phyloP scores from a whole-genome alignment of 2,113 vertebrate species.

The Ornithorhynchus anatinus region DNA sequence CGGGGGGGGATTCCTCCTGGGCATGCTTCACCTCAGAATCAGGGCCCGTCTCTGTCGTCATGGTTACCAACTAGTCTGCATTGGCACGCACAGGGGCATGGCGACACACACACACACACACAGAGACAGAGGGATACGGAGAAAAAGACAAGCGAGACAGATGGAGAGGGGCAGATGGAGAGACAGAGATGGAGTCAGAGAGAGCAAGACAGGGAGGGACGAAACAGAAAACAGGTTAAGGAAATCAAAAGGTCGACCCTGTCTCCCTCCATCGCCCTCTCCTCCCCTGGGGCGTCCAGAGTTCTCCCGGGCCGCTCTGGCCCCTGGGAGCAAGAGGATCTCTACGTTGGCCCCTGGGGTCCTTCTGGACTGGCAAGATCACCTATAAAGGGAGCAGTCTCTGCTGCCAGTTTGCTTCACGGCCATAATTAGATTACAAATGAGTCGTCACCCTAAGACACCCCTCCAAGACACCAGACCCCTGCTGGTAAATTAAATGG shows the following conservation, averaged over 20 bases:
- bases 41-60: conserved; percentile 80
- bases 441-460: too few species aligned
- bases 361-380: too few species aligned
- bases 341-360: too few species aligned
- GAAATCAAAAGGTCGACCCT: not conserved
- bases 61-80: conserved; percentile 70
- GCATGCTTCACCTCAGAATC: conserved; percentile 77
- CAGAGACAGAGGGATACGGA: not conserved
- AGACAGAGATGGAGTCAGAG: not conserved
- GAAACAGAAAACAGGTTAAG: not conserved
- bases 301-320: not conserved
- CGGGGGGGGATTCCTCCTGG: conserved; percentile 75
- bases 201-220: not conserved
- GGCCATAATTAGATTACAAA: too few species aligned
- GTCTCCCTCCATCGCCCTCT: not conserved
- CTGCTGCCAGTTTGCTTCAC: too few species aligned
- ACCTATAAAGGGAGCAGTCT: too few species aligned
- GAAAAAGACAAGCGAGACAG: not conserved
- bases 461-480: too few species aligned
- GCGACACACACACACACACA: conserved; percentile 33
- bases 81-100: conserved; percentile 25
- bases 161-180: conserved; percentile 20
- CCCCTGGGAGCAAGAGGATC: too few species aligned
- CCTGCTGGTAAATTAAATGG: too few species aligned
- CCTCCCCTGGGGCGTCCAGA: not conserved